Conservation (phyloP, 1,140 invertebrate genomes). For the Phortica variegata region DNA sequence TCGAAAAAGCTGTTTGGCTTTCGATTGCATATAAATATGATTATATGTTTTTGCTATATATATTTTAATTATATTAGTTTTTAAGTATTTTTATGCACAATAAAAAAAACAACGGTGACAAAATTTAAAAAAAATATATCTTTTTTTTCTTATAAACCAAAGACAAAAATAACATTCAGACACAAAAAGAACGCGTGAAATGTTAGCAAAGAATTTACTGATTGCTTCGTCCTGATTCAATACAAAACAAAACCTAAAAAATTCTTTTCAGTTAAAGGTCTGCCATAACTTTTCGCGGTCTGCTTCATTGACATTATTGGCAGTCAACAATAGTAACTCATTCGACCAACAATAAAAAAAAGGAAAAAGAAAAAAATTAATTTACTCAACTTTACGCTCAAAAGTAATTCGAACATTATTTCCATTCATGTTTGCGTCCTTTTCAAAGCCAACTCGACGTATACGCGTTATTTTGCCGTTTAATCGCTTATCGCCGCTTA, state of each 20-base stretch:
- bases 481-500: too few species aligned
- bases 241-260: too few species aligned
- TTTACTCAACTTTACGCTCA: slow-evolving; percentile 2
- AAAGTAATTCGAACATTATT: neutral
- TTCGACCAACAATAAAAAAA: too few species aligned
- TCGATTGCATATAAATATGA: neutral
- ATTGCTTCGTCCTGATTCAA: neutral
- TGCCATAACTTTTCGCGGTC: too few species aligned
- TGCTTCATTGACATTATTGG: too few species aligned
- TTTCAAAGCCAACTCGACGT: neutral
- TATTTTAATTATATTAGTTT: slow-evolving; percentile 48
- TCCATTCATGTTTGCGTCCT: neutral
- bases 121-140: slow-evolving; percentile 52
- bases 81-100: slow-evolving; percentile 55
- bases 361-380: slow-evolving; percentile 9
- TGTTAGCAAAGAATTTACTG: neutral
- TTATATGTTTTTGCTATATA: slow-evolving; percentile 13
- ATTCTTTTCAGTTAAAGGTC: too few species aligned
- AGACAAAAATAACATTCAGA: neutral
- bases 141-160: slow-evolving; percentile 2
- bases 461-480: too few species aligned
- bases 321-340: too few species aligned
- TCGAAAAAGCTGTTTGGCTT: slow-evolving; percentile 33
- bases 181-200: neutral
- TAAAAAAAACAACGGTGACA: slow-evolving; percentile 57